Percentiles rank a stretch among this genome's conserved stretches.
Evolutionary conservation across 2,888 invertebrate genomes (phyloP).

Genomic region (Caradrina clavipalpis): DNA sequence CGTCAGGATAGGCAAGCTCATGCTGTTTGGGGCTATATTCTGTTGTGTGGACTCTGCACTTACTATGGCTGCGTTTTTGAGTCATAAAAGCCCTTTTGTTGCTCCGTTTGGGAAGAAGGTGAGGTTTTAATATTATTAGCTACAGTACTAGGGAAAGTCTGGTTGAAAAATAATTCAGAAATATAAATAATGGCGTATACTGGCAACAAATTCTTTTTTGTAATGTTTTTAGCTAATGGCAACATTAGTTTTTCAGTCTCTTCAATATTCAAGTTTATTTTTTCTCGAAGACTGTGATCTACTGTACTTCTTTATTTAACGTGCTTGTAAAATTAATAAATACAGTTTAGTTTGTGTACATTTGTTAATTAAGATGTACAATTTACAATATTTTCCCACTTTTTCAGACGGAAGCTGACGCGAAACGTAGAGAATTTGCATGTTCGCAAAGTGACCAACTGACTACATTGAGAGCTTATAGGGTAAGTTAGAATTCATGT

Average conservation of each 20-base stretch:
- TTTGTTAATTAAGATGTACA: too few relatives aligned
- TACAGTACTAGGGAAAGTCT: too few relatives aligned
- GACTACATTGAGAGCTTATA: constrained; percentile 95
- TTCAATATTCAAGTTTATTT: too few relatives aligned
- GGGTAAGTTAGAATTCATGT: constrained; percentile 88
- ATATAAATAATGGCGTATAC: too few relatives aligned
- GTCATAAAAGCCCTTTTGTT: constrained; percentile 95
- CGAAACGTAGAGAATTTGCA: constrained; percentile 94
- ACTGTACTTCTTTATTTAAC: too few relatives aligned
- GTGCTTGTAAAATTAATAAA: too few relatives aligned
- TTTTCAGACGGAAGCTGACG: constrained; percentile 92
- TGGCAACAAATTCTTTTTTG: too few relatives aligned
- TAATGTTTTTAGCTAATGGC: too few relatives aligned
- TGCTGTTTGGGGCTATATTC: constrained; percentile 97
- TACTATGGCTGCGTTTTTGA: constrained; percentile 96
- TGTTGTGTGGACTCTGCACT: constrained; percentile 97
- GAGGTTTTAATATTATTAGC: constrained; percentile 21
- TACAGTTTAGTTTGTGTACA: too few relatives aligned
- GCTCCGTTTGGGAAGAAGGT: constrained; percentile 94
- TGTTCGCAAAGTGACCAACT: constrained; percentile 97
- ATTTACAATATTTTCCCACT: neutral
- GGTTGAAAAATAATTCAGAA: too few relatives aligned
- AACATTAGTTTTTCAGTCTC: too few relatives aligned
- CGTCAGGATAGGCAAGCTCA: constrained; percentile 97
- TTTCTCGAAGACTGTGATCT: too few relatives aligned